phyloP scores from a whole-genome alignment of 2,888 invertebrate species.

The Nomada lathburiana region DNA sequence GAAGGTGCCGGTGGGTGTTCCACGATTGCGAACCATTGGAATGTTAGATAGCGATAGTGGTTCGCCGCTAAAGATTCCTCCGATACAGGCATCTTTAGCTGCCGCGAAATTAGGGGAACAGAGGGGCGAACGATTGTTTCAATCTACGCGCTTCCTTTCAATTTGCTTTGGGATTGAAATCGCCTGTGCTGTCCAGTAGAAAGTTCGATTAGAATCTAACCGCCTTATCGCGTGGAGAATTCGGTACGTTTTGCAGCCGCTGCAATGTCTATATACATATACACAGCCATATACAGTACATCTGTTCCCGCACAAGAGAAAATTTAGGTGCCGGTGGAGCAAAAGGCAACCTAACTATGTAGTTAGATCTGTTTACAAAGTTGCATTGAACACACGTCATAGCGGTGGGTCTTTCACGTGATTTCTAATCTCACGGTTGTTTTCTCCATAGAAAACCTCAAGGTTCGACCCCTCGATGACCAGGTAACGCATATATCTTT shows the following conservation, averaged over 20 bases:
- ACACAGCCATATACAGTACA: neutral
- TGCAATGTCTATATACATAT: no score
- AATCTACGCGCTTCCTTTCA: no score
- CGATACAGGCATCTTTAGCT: neutral
- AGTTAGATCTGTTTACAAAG: conserved; percentile 34
- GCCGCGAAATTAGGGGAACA: neutral
- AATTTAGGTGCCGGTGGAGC: conserved; percentile 17
- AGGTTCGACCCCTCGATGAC: conserved; percentile 36
- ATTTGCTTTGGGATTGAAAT: no score
- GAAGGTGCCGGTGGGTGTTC: conserved; percentile 46
- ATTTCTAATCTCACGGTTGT: conserved; percentile 66
- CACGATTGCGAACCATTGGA: conserved; percentile 23
- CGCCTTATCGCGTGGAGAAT: neutral
- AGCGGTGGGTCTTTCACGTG: conserved; percentile 23
- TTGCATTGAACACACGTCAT: conserved; percentile 28
- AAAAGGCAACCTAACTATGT: neutral
- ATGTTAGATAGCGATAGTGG: conserved; percentile 39
- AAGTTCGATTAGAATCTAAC: conserved; percentile 14
- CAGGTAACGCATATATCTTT: conserved; percentile 50
- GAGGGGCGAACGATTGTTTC: no score
- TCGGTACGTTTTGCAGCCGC: neutral
- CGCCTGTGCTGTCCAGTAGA: neutral
- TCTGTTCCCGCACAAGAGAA: conserved; percentile 29
- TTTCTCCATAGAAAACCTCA: conserved; percentile 41
- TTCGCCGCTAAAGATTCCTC: neutral